Evolutionary conservation across 2,113 vertebrate species (phyloP).

Genomic region (Globicephala melas): DNA sequence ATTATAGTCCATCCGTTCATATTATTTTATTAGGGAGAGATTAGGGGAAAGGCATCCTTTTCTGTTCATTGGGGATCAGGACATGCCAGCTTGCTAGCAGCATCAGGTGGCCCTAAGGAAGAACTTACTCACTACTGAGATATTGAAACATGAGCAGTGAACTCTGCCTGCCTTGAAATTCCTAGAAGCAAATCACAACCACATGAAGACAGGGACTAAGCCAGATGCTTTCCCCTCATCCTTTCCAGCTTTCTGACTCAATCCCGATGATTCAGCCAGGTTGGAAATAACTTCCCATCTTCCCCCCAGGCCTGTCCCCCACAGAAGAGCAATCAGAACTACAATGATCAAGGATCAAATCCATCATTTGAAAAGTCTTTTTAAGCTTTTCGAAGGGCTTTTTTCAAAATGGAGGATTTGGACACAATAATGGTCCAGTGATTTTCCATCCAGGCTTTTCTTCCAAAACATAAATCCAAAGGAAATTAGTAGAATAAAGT

Average conservation of each 20-base stretch:
- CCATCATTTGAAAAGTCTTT: not conserved
- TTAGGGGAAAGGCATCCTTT: not conserved
- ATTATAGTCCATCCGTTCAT: not conserved
- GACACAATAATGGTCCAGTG: not conserved
- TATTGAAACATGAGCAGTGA: not conserved
- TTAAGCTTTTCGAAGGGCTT: not conserved
- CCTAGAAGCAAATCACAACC: conserved; percentile 55
- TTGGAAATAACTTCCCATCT: not conserved
- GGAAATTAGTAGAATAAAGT: conserved; percentile 50
- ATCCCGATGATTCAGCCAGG: not conserved
- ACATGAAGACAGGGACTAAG: conserved; percentile 7
- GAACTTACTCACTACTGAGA: not conserved
- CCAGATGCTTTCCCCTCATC: not conserved
- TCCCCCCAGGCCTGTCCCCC: not conserved
- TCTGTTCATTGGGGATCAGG: not conserved
- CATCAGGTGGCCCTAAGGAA: not conserved
- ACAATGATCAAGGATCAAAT: not conserved
- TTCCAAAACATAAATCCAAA: conserved; percentile 37
- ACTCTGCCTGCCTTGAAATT: conserved; percentile 37
- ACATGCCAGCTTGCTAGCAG: not conserved
- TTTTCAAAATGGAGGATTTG: not conserved
- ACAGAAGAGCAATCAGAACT: not conserved
- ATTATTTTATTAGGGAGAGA: not conserved
- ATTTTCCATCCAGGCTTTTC: not conserved
- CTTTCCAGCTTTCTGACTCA: conserved; percentile 56